Base-by-base conservation (phyloP, 2,797 vertebrate species). In the Hypotaenidia philippensis region DNA sequence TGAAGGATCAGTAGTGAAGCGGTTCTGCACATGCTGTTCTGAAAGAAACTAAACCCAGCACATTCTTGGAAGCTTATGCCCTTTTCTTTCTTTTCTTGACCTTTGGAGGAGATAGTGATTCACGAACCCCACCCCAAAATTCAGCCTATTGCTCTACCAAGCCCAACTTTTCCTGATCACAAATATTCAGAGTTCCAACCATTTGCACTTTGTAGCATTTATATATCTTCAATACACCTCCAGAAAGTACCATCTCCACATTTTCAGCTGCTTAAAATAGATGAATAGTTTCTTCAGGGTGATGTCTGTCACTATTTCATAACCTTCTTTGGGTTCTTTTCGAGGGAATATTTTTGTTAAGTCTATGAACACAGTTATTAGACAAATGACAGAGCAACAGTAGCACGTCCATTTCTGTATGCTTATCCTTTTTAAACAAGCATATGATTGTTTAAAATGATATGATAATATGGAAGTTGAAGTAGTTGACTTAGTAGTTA, bases 391-490 rank as follows among this genome's bases (percentile, higher is more conserved):
- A 68, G 74, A 89, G 11, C 57, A 87, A 31, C 89, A 87, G 61
- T 77, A 66, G 32, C 53, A 31, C 65, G 91, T 93, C 72, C 29
- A 52, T 66, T 95, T 85, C 77, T 89, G 36, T 15, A 8, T 60
- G 31, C 75, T 57, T 63, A 53, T 92, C n/a, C 41, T 88, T 75
- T 83, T 93, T 34, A 69, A 94, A 59, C n/a, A 81, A 55, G 65
- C 26, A 11, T 76, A 11, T 69, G 53, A 57, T 68, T 84, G n/a
- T n/a, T n/a, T n/a, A n/a, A n/a, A n/a, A n/a, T n/a, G n/a, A n/a
- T n/a, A n/a, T n/a, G n/a, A 31, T 77, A 55, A 66, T 2, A 4
- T 74, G 68, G 45, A 92, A 79, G 50, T 79, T 59, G 5, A 76
- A 82, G n/a, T 53, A 53, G 29, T 74, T 89, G 76, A 74, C 80